phyloP scores from a whole-genome alignment of 2,113 vertebrate genomes.

The Hassar affinis region DNA sequence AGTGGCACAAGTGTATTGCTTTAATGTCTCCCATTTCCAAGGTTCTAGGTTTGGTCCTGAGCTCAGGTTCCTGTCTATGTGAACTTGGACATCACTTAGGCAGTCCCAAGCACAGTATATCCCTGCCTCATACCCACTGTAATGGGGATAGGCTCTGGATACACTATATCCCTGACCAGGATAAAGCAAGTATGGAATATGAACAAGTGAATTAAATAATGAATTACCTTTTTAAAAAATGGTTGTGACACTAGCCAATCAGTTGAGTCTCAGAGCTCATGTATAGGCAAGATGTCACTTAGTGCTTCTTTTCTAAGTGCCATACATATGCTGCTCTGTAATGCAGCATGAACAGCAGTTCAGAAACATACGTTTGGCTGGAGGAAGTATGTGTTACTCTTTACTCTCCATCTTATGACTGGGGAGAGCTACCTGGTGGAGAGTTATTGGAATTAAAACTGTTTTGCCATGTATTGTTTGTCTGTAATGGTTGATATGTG shows the following conservation, averaged over 20 bases:
- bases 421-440: neutral
- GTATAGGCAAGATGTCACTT: neutral
- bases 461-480: neutral
- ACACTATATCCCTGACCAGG: neutral
- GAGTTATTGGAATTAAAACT: neutral
- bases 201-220: neutral
- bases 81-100: neutral
- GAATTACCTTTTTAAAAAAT: neutral
- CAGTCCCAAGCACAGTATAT: neutral
- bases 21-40: neutral
- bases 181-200: neutral
- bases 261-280: neutral
- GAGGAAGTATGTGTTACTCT: neutral
- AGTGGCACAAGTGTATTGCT: neutral
- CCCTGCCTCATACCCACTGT: neutral
- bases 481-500: neutral
- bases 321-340: neutral
- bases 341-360: neutral
- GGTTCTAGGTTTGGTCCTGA: neutral
- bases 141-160: neutral
- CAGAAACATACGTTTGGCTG: neutral
- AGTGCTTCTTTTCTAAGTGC: neutral
- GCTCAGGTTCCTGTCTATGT: neutral
- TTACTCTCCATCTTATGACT: neutral
- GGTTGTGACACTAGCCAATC: neutral